Percentiles rank a stretch among this genome's conserved stretches.
phyloP scores from a whole-genome alignment of 2,888 invertebrate species.

The Nephrocerus scutellatus region DNA sequence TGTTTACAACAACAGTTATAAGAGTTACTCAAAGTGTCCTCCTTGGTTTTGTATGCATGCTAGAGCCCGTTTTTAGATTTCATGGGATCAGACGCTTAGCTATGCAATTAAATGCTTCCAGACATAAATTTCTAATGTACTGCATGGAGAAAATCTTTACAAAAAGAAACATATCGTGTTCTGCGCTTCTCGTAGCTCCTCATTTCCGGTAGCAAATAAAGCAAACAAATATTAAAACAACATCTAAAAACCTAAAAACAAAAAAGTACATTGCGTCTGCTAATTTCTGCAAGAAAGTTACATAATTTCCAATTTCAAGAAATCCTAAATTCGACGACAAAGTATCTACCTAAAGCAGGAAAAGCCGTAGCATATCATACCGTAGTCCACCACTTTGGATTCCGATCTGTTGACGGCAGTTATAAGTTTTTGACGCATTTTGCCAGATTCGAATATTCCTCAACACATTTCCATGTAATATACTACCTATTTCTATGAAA shows the following conservation, averaged over 20 bases:
- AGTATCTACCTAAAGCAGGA: slow-evolving; percentile 24
- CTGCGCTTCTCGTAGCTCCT: slow-evolving; percentile 2
- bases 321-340: slow-evolving; percentile 7
- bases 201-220: slow-evolving; percentile 5
- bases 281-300: slow-evolving; percentile 8
- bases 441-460: slow-evolving; percentile 25
- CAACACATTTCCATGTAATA: slow-evolving; percentile 15
- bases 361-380: slow-evolving; percentile 28
- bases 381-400: slow-evolving; percentile 27
- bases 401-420: slow-evolving; percentile 28
- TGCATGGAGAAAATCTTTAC: too few species aligned
- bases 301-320: slow-evolving; percentile 7
- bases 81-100: too few species aligned
- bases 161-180: too few species aligned
- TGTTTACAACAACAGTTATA: too few species aligned
- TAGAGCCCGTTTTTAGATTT: too few species aligned
- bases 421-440: slow-evolving; percentile 21
- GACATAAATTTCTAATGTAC: too few species aligned
- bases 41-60: too few species aligned
- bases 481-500: too few species aligned
- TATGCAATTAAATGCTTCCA: too few species aligned
- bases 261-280: slow-evolving; percentile 3
- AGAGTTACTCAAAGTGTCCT: too few species aligned
- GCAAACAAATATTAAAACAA: slow-evolving; percentile 10
- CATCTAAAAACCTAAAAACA: slow-evolving; percentile 12